Evolutionary conservation across 2,113 vertebrate species (phyloP).

Genomic region (Tenebrosternarchus preto): DNA sequence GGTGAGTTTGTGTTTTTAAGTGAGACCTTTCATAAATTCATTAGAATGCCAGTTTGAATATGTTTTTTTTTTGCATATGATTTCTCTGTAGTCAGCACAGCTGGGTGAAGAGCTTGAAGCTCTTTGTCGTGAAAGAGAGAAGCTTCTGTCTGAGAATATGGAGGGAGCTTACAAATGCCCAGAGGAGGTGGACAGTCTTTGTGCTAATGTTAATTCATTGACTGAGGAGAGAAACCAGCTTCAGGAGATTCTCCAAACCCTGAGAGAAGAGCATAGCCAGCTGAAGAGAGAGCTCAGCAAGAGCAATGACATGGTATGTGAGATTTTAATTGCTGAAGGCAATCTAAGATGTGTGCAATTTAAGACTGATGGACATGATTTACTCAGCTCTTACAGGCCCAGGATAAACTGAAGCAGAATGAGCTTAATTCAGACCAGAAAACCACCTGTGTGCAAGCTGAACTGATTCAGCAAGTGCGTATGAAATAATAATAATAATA

Average conservation of each 20-base stretch:
- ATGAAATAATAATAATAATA: background rate
- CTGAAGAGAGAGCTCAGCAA: slow-evolving; percentile 41
- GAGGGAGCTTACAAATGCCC: background rate
- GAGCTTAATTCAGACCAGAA: background rate
- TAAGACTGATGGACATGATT: background rate
- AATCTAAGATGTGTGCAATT: background rate
- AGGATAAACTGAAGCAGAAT: slow-evolving; percentile 10
- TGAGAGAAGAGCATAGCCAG: slow-evolving; percentile 32
- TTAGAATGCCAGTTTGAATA: background rate
- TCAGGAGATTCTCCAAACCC: slow-evolving; percentile 38
- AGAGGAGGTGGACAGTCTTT: slow-evolving; percentile 25
- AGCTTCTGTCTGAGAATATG: slow-evolving; percentile 42
- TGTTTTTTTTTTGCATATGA: background rate
- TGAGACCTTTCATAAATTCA: background rate
- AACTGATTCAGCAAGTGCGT: slow-evolving; percentile 38
- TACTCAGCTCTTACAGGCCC: slow-evolving; percentile 28
- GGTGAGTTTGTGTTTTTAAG: background rate
- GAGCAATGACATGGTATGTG: slow-evolving; percentile 34
- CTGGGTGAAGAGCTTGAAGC: slow-evolving; percentile 49
- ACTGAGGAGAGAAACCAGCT: slow-evolving; percentile 43
- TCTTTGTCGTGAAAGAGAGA: slow-evolving; percentile 49
- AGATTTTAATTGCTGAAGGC: background rate
- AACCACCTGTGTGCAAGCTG: background rate
- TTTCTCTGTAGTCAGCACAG: slow-evolving; percentile 3
- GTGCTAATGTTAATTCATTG: background rate